phyloP scores from a whole-genome alignment of 2,888 invertebrate genomes.

The Ptychoptera albimana region DNA sequence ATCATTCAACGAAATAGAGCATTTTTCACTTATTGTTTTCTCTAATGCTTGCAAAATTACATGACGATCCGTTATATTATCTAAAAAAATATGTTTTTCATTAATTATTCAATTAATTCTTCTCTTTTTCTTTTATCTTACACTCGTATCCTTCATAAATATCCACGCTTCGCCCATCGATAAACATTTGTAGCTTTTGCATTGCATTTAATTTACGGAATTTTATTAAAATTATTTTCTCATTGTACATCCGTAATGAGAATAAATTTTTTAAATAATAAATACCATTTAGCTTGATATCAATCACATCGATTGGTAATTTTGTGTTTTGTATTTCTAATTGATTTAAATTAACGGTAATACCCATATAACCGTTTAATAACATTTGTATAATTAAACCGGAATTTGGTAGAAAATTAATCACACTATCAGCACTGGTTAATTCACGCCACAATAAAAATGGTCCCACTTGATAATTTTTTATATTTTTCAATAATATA shows the following conservation, averaged over 20 bases:
- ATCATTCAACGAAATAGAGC: too few relatives aligned
- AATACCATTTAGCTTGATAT: background rate
- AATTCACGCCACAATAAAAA: background rate
- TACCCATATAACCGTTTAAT: background rate
- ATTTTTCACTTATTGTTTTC: too few relatives aligned
- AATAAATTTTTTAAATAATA: background rate
- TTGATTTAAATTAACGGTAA: background rate
- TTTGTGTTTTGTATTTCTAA: background rate
- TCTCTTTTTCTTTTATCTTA: constrained; percentile 8
- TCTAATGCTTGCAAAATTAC: too few relatives aligned
- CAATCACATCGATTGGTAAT: background rate
- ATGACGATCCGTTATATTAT: constrained; percentile 2
- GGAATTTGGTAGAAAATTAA: background rate
- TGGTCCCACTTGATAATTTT: background rate
- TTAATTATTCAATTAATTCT: background rate
- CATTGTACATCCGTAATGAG: background rate
- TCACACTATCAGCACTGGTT: background rate
- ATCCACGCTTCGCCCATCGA: background rate
- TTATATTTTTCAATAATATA: background rate
- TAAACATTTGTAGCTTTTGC: background rate
- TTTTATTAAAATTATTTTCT: background rate
- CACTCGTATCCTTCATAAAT: constrained; percentile 13
- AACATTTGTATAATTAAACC: background rate
- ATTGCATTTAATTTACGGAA: background rate
- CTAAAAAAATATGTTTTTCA: constrained; percentile 2